phyloP scores from a whole-genome alignment of 2,797 vertebrate genomes.

The Etheostoma perlongum region DNA sequence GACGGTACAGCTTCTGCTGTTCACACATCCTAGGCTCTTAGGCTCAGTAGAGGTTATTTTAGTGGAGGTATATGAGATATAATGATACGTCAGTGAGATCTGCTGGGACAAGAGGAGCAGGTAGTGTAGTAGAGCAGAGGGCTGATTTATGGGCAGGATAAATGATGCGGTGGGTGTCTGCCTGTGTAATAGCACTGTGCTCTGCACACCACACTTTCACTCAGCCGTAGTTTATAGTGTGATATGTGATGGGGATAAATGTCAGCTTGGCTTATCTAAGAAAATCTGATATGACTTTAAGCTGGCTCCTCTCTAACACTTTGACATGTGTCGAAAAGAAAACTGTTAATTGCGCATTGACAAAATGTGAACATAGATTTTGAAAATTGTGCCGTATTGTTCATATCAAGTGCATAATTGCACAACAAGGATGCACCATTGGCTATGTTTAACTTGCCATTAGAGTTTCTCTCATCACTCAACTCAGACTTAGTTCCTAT shows the following conservation, averaged over 20 bases:
- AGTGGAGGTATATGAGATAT: slow-evolving; percentile 79
- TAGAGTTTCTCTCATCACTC: slow-evolving; percentile 30
- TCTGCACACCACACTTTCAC: slow-evolving; percentile 75
- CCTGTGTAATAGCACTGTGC: slow-evolving; percentile 79
- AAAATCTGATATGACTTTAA: slow-evolving; percentile 81
- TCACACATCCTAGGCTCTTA: slow-evolving; percentile 66
- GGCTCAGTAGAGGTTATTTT: slow-evolving; percentile 79
- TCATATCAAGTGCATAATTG: slow-evolving; percentile 31
- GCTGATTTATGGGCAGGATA: slow-evolving; percentile 84
- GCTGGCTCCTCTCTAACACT: slow-evolving; percentile 75
- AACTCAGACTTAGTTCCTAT: slow-evolving; percentile 13
- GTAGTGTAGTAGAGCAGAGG: slow-evolving; percentile 78
- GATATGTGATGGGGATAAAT: slow-evolving; percentile 82
- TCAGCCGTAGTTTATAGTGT: slow-evolving; percentile 81
- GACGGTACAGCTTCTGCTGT: slow-evolving; percentile 59
- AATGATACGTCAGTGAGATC: slow-evolving; percentile 82
- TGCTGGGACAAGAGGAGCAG: slow-evolving; percentile 80
- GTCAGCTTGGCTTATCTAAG: slow-evolving; percentile 81
- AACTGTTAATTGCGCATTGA: slow-evolving; percentile 55
- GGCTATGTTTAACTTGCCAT: slow-evolving; percentile 44
- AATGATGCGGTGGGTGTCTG: slow-evolving; percentile 83
- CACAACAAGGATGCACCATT: slow-evolving; percentile 42
- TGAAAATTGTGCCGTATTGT: slow-evolving; percentile 43
- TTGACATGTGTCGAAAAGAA: slow-evolving; percentile 66
- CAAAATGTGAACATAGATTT: slow-evolving; percentile 39